These are phyloP conservation scores for Pseudoatta argentina DNA, from an alignment of 1,140 invertebrate species.

Conservation along the genomic window DNA sequence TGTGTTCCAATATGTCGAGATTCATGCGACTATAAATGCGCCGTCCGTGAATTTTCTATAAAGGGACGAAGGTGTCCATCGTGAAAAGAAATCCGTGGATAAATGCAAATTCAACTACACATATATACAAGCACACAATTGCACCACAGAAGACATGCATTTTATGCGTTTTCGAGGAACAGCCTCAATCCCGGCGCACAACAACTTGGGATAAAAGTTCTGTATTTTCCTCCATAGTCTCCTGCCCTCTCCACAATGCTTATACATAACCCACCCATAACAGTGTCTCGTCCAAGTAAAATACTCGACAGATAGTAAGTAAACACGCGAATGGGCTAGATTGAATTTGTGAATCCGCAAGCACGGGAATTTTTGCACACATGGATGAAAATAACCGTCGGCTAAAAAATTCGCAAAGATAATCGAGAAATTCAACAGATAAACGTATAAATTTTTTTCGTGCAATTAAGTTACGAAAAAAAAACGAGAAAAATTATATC, in stretches of 20 bases:
- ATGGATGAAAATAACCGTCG: neutral
- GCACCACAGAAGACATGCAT: conserved; percentile 19
- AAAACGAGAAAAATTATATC: neutral
- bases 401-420: conserved; percentile 9
- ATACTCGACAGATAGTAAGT: conserved; percentile 64
- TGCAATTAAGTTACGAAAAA: neutral
- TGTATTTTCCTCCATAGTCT: conserved; percentile 51
- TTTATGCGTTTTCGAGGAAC: conserved; percentile 59
- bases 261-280: conserved; percentile 41
- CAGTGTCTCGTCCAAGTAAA: conserved; percentile 67
- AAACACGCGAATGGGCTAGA: conserved; percentile 70
- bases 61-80: neutral
- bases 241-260: conserved; percentile 22
- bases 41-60: conserved; percentile 32
- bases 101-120: conserved; percentile 46
- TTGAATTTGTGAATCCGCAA: conserved; percentile 71
- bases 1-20: conserved; percentile 1
- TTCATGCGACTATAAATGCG: neutral
- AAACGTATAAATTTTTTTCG: neutral
- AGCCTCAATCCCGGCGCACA: conserved; percentile 46
- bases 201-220: conserved; percentile 67
- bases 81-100: conserved; percentile 42
- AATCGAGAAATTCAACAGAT: conserved; percentile 1
- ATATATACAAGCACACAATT: neutral
- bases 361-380: conserved; percentile 21